Percentiles rank a stretch among this genome's conserved stretches.
Evolutionary conservation across 2,113 vertebrate genomes (phyloP).

Genomic region (Leptodactylus fuscus): DNA sequence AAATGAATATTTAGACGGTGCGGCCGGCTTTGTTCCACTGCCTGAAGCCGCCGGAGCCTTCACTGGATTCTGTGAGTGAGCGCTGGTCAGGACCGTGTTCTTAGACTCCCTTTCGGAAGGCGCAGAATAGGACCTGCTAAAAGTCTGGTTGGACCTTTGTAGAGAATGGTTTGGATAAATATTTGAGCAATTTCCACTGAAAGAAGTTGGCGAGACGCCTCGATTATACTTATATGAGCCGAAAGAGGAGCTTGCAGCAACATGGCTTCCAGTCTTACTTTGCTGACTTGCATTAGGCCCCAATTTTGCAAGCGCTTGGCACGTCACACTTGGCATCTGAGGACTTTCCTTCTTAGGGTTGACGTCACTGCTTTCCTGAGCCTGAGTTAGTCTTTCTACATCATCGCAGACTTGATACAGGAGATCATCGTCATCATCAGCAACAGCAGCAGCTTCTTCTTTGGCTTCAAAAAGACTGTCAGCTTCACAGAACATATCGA

Average conservation of each 20-base stretch:
- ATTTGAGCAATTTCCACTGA: slow-evolving; percentile 40
- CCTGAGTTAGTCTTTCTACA: slow-evolving; percentile 82
- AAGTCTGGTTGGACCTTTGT: slow-evolving; percentile 54
- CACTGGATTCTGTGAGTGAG: fast-evolving
- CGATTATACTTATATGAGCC: slow-evolving; percentile 38
- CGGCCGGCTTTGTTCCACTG: slow-evolving; percentile 56
- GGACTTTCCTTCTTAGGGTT: slow-evolving; percentile 60
- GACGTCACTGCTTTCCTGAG: slow-evolving; percentile 67
- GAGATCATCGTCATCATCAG: slow-evolving; percentile 84
- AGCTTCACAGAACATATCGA: slow-evolving; percentile 72
- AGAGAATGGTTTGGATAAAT: slow-evolving; percentile 55
- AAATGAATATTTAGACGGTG: slow-evolving; percentile 72
- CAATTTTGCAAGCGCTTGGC: slow-evolving; percentile 52
- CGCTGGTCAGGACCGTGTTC: slow-evolving; percentile 38
- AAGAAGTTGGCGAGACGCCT: slow-evolving; percentile 52
- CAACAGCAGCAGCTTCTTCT: too few relatives aligned
- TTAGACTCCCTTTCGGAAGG: slow-evolving; percentile 58
- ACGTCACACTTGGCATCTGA: slow-evolving; percentile 44
- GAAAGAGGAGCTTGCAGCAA: slow-evolving; percentile 26
- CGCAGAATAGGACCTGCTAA: slow-evolving; percentile 64
- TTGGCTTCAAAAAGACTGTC: slow-evolving; percentile 79
- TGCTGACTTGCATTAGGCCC: background rate
- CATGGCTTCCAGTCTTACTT: slow-evolving; percentile 12
- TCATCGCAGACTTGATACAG: slow-evolving; percentile 89
- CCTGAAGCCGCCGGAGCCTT: slow-evolving; percentile 40